Evolutionary conservation across 2,113 vertebrate genomes (phyloP).

Genomic region (Mungos mungo): DNA sequence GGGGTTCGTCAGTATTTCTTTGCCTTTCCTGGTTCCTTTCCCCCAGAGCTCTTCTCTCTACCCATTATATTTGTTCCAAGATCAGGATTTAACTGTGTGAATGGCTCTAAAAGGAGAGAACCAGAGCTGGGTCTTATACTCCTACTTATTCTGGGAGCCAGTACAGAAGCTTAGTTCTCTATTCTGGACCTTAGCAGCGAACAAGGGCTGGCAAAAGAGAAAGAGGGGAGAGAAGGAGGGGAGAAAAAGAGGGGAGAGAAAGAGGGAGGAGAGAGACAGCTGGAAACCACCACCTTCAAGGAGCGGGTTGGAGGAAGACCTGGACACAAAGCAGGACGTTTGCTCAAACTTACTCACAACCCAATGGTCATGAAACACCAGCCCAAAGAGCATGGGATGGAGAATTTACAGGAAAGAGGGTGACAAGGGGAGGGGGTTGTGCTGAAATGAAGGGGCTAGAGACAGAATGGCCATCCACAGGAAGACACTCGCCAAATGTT

Average conservation of each 20-base stretch:
- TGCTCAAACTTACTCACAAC: not conserved
- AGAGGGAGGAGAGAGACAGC: not conserved
- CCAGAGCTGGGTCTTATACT: not conserved
- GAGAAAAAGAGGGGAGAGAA: not conserved
- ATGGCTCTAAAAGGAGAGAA: not conserved
- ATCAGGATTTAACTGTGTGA: not conserved
- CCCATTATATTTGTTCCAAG: not conserved
- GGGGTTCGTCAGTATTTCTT: not conserved
- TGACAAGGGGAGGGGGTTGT: not conserved
- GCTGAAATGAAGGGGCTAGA: not conserved
- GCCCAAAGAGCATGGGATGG: not conserved
- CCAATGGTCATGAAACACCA: not conserved
- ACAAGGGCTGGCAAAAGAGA: not conserved
- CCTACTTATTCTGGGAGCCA: not conserved
- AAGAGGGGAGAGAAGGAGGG: not conserved
- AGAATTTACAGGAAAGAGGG: not conserved
- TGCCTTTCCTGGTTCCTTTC: not conserved
- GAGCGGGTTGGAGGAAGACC: not conserved
- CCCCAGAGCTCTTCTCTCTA: not conserved
- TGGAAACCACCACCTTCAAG: not conserved
- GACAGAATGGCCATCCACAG: not conserved
- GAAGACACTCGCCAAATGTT: not conserved
- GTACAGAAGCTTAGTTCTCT: not conserved
- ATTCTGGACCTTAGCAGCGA: not conserved
- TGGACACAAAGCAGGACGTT: not conserved